Base-by-base conservation (phyloP, 2,113 vertebrate genomes). In the Turdus rufiventris region DNA sequence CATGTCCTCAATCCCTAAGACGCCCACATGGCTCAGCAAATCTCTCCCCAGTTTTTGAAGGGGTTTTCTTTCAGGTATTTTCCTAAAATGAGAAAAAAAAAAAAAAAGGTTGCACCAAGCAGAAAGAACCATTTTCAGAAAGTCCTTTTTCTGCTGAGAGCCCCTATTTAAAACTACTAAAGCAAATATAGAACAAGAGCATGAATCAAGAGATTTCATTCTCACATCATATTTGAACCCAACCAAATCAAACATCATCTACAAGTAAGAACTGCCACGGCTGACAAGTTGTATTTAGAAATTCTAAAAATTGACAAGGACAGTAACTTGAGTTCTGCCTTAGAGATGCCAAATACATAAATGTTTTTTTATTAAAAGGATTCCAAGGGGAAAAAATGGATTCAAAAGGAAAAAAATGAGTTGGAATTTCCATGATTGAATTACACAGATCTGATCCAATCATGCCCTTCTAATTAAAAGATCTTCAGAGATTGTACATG, bases 401-500 rank as follows among this genome's bases (percentile, higher is more conserved):
- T 88, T 57, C 33, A 15, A 48, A 83, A 58, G 40, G 18, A 5
- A 68, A 36, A 36, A 36, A 68, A 66, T 43, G 0, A 71, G 31
- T 25, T 48, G 43, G 18, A 85, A 62, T 40, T 54, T 33, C 43
- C 65, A 19, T 4, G 28, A 92, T 8, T 1, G 11, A 74, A 62
- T 48, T 25, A 58, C 33, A 62, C 28, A 57, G 29, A 61, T 47
- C 56, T 15, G 45, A 62, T 45, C 34, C 53, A 58, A 34, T 54
- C 63, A 56, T 36, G 40, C 7, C 33, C 29, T 50, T 53, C 24
- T 6, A 66, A 78, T 28, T 8, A 45, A 61, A 78, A 74, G 47
- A 40, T 19, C 47, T 68, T 36, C 45, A 42, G 40, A 87, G 24
- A 43, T 11, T 5, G 2, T 8, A 18, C 0, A 0, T 19, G 9